Evolutionary conservation across 2,113 vertebrate genomes (phyloP), one percentile per base, ranked within the genome.

Genomic region (Cochlearius cochlearius): DNA sequence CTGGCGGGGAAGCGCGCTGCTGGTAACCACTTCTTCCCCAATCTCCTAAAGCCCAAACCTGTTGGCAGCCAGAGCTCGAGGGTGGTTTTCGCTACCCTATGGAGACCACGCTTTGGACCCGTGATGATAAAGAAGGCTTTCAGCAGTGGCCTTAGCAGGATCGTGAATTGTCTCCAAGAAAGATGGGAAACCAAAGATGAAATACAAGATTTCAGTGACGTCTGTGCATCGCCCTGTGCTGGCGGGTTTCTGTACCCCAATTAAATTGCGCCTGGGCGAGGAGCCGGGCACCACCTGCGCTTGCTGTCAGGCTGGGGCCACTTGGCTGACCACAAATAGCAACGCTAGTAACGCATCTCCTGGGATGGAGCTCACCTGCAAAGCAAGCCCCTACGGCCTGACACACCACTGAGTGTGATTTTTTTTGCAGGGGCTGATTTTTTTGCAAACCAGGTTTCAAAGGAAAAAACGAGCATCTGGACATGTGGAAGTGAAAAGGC

Each of bases 241-340:
- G 72, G 45, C n/a, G 12, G 80, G 32, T 72, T 38, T 74, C 75
- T 75, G 58, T 53, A 38, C 41, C 52, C 25, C 2, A 4, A 32
- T 63, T 36, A 53, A 79, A 71, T 20, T 6, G 0, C 1, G 3
- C 43, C 59, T 47, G 29, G 23, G 9, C 3, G 11, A 69, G 60
- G 49, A 69, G 38, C 41, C 5, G 38, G 30, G 17, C 9, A 15
- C 25, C 34, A 17, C 36, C 49, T 59, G 43, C 2, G 2, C 22
- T 81, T 1, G 0, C 26, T 2, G 1, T 7, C 12, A 2, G 60
- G 56, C 55, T 91, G 72, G 49, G 36, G 12, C 27, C 58, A 19
- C 52, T 15, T 58, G 34, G 41, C 49, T 88, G 87, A 23, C 43
- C 32, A 14, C 21, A 21, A 49, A 50, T 5, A 71, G 43, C 2